phyloP scores from a whole-genome alignment of 2,888 invertebrate species.

The Polyploca ridens region DNA sequence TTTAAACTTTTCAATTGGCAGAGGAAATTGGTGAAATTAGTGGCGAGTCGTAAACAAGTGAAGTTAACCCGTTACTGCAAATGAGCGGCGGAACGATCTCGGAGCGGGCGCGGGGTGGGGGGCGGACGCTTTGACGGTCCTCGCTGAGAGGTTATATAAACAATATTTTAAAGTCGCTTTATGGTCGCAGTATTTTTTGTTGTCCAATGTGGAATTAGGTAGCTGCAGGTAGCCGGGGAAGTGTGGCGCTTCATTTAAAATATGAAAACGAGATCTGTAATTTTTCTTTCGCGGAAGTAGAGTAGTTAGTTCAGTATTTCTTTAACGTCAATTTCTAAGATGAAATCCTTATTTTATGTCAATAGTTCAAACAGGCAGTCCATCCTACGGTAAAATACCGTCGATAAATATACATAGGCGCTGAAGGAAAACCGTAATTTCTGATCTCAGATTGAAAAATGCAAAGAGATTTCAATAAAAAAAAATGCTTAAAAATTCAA shows the following conservation, averaged over 20 bases:
- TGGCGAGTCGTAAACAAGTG: slow-evolving; percentile 34
- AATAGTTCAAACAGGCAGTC: too few species aligned
- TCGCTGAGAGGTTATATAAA: background rate
- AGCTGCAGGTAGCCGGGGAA: background rate
- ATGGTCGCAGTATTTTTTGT: slow-evolving; percentile 1
- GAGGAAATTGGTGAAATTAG: slow-evolving; percentile 28
- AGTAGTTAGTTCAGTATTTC: too few species aligned
- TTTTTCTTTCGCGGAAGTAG: too few species aligned
- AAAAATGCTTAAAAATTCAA: too few species aligned
- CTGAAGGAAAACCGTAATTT: too few species aligned
- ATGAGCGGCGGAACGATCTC: slow-evolving; percentile 3
- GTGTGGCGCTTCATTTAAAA: too few species aligned
- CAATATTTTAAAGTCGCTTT: background rate
- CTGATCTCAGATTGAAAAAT: background rate
- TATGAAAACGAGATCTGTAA: background rate
- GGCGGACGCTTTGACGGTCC: background rate
- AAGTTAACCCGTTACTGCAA: slow-evolving; percentile 30
- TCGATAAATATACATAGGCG: too few species aligned
- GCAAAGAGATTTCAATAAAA: too few species aligned
- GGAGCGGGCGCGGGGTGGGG: too few species aligned
- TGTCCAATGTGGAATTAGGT: background rate
- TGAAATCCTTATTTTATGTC: too few species aligned
- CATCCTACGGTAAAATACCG: too few species aligned
- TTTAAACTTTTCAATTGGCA: background rate
- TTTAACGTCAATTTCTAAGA: too few species aligned